Percentiles rank a stretch among this genome's conserved stretches.
phyloP scores from a whole-genome alignment of 2,888 invertebrate species.

The Bhutanitis thaidina region DNA sequence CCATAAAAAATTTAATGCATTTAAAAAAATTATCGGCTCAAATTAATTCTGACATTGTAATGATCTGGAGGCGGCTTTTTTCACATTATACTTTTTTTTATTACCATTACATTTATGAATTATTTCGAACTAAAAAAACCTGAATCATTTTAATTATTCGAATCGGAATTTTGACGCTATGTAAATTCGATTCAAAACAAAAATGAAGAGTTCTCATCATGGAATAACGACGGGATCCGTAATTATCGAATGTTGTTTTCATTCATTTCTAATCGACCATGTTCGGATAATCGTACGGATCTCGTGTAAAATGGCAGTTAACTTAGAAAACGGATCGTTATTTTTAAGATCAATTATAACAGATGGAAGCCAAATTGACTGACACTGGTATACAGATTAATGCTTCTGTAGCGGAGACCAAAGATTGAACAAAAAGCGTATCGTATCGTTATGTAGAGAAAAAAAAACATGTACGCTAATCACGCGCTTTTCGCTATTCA shows the following conservation, averaged over 20 bases:
- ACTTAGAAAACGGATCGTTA: slow-evolving; percentile 29
- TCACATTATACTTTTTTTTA: too few relatives aligned
- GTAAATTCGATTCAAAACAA: slow-evolving; percentile 17
- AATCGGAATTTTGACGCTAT: slow-evolving; percentile 16
- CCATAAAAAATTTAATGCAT: too few relatives aligned
- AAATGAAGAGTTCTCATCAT: slow-evolving; percentile 7
- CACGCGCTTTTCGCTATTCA: slow-evolving; percentile 42
- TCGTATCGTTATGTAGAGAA: slow-evolving; percentile 41
- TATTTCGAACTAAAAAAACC: not conserved
- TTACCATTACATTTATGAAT: too few relatives aligned
- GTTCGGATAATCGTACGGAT: slow-evolving; percentile 9
- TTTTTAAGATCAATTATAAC: slow-evolving; percentile 34
- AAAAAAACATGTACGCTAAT: slow-evolving; percentile 10
- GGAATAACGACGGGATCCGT: slow-evolving; percentile 8
- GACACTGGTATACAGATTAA: slow-evolving; percentile 33
- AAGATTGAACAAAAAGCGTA: slow-evolving; percentile 60
- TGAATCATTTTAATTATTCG: slow-evolving; percentile 4
- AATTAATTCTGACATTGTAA: too few relatives aligned
- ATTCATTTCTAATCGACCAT: slow-evolving; percentile 18
- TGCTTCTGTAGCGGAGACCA: slow-evolving; percentile 59
- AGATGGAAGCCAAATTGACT: slow-evolving; percentile 53
- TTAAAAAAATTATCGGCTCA: too few relatives aligned
- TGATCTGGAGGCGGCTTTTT: too few relatives aligned
- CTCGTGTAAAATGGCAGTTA: slow-evolving; percentile 41
- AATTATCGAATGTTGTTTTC: slow-evolving; percentile 16